phyloP scores from a whole-genome alignment of 2,797 vertebrate genomes.

The Cuculus canorus region DNA sequence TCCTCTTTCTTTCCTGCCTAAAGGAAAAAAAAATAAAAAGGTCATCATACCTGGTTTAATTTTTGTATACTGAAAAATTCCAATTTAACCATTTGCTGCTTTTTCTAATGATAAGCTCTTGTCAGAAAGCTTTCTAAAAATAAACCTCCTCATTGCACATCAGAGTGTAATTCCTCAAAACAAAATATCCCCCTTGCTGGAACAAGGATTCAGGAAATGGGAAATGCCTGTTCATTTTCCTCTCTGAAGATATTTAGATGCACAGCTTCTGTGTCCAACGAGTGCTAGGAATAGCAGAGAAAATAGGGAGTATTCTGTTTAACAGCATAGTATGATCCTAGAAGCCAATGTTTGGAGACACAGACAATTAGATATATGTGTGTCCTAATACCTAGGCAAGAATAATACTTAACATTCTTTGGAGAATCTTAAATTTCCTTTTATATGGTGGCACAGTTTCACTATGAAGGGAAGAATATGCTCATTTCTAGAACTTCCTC shows the following conservation, averaged over 20 bases:
- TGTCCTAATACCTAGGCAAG: not conserved
- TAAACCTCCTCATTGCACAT: not conserved
- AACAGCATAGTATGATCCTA: not conserved
- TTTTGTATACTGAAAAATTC: not conserved
- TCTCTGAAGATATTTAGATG: not conserved
- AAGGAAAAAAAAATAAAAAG: not conserved
- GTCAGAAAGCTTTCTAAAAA: not conserved
- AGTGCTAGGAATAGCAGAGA: not conserved
- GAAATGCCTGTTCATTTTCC: not conserved
- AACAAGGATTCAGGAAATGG: not conserved
- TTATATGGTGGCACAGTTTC: not conserved
- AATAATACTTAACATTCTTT: not conserved
- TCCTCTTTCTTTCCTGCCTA: not conserved
- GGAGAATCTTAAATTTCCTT: not conserved
- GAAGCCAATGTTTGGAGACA: not conserved
- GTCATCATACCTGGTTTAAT: not conserved
- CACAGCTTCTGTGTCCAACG: not conserved
- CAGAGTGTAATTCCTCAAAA: not conserved
- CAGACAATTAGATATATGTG: accelerated
- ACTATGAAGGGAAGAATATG: not conserved
- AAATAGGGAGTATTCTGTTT: not conserved
- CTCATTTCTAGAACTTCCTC: not conserved
- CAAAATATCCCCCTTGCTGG: not conserved
- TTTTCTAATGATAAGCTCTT: not conserved
- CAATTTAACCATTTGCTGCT: not conserved